Conservation (phyloP, 1,140 invertebrate genomes). For the Diachasmimorpha longicaudata region DNA sequence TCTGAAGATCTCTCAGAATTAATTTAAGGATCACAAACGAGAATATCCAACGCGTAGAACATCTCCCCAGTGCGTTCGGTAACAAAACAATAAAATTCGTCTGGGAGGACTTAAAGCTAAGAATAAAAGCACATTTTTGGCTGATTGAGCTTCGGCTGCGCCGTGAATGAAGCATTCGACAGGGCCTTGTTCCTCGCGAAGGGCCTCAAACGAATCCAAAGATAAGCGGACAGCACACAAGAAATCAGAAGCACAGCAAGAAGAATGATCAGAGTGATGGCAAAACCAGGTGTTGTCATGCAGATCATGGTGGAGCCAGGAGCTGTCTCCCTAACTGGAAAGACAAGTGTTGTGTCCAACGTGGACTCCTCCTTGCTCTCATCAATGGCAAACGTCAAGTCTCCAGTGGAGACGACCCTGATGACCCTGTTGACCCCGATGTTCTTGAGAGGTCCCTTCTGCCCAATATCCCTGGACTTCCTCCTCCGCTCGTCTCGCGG, state of each 20-base stretch:
- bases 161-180: slow-evolving; percentile 58
- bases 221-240: slow-evolving; percentile 81
- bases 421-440: slow-evolving; percentile 85
- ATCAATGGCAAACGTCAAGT: slow-evolving; percentile 80
- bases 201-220: slow-evolving; percentile 79
- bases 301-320: slow-evolving; percentile 68
- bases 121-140: slow-evolving; percentile 65
- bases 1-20: too few species aligned
- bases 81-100: background rate
- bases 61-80: background rate
- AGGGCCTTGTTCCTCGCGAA: slow-evolving; percentile 68
- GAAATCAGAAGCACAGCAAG: slow-evolving; percentile 81
- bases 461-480: slow-evolving; percentile 67
- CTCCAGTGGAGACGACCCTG: slow-evolving; percentile 84
- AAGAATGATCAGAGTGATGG: slow-evolving; percentile 81
- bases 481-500: slow-evolving; percentile 78
- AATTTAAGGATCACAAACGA: background rate
- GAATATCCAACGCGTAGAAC: background rate
- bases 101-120: slow-evolving; percentile 38
- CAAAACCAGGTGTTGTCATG: slow-evolving; percentile 90
- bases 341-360: slow-evolving; percentile 71
- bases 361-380: slow-evolving; percentile 63
- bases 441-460: slow-evolving; percentile 71
- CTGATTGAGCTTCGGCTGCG: slow-evolving; percentile 52
- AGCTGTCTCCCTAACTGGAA: slow-evolving; percentile 60